Conservation (phyloP, 2,888 invertebrate genomes). For the Hetaerina titia region DNA sequence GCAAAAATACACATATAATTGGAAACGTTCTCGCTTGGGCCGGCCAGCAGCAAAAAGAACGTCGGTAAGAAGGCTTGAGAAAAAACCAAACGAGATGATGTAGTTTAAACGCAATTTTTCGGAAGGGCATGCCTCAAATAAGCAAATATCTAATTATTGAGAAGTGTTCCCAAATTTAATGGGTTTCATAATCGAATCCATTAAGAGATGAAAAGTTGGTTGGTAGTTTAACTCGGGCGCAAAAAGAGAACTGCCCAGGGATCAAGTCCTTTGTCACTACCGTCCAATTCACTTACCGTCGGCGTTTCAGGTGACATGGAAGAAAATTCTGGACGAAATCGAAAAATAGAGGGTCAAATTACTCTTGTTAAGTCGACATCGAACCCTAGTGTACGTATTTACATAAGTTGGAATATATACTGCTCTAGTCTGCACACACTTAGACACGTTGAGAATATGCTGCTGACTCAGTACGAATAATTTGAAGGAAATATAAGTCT, state of each 20-base stretch:
- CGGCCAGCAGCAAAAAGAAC: background rate
- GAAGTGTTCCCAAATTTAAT: background rate
- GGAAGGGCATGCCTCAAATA: background rate
- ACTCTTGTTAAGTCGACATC: no score
- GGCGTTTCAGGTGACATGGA: background rate
- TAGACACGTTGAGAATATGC: no score
- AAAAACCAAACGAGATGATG: background rate
- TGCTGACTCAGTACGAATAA: no score
- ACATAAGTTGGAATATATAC: no score
- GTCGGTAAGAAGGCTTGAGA: background rate
- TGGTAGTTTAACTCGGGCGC: background rate
- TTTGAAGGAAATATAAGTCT: no score
- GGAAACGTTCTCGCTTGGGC: background rate
- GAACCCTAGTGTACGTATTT: no score
- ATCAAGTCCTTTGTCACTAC: no score
- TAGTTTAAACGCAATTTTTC: background rate
- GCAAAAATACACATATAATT: background rate
- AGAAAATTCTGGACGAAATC: background rate
- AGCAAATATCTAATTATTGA: background rate
- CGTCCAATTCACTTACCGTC: no score
- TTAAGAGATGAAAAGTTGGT: background rate
- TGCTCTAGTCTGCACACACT: no score
- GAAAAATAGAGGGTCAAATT: no score
- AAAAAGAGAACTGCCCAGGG: background rate
- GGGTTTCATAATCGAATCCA: background rate